A percentile compares a stretch with the other conserved stretches of the same genome.
Conservation (phyloP, 2,113 vertebrate species). For the Indicator maculatus region DNA sequence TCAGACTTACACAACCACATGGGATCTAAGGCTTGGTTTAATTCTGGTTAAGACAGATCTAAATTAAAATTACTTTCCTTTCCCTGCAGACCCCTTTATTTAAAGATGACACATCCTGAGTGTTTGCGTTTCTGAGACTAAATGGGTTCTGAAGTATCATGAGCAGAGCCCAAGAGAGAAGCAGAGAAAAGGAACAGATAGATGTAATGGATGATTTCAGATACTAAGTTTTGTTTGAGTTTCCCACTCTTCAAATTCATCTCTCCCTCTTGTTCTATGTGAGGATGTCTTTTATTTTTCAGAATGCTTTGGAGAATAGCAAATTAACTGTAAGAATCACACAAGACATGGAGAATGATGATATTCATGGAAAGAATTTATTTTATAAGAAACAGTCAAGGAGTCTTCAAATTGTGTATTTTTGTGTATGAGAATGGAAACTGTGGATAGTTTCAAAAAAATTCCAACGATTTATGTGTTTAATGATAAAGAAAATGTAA, state of each 20-base stretch:
- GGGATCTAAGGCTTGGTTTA: slow-evolving; percentile 34
- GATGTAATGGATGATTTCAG: background rate
- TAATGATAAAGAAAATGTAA: background rate
- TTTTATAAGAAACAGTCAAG: background rate
- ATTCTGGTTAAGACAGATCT: slow-evolving; percentile 33
- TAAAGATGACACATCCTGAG: background rate
- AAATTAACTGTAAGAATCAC: background rate
- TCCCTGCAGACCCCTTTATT: background rate
- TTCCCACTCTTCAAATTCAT: background rate
- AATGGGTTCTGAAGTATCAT: background rate
- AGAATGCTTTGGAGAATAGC: background rate
- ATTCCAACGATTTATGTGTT: background rate
- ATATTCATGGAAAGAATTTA: background rate
- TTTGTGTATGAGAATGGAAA: background rate
- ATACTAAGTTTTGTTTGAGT: background rate
- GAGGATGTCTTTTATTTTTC: background rate
- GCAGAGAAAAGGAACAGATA: background rate
- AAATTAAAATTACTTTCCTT: slow-evolving; percentile 23
- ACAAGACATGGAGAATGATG: fast-evolving
- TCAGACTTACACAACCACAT: background rate
- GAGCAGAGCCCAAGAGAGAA: background rate
- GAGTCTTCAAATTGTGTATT: background rate
- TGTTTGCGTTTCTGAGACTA: background rate
- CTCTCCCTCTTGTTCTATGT: background rate
- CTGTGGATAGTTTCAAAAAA: background rate